These are phyloP conservation scores for Leptinotarsa juncta DNA, from an alignment of 2,888 invertebrate genomes.

Conservation along the genomic window DNA sequence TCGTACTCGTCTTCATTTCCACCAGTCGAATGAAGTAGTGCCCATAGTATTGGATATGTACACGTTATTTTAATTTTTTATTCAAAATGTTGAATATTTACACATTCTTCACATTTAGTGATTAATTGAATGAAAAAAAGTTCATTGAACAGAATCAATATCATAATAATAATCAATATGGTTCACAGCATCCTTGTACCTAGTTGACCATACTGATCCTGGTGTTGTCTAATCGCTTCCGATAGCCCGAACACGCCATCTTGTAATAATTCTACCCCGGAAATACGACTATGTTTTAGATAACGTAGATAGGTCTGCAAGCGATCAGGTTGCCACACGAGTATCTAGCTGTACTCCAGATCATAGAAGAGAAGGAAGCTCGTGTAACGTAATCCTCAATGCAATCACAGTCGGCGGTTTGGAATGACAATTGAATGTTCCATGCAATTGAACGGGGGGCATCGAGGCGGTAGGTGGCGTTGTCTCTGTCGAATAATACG, in stretches of 20 bases:
- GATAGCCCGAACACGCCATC: slow-evolving; percentile 19
- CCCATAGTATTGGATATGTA: too few species aligned
- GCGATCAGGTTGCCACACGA: slow-evolving; percentile 29
- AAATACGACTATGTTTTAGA: slow-evolving; percentile 14
- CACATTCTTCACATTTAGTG: too few species aligned
- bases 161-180: too few species aligned
- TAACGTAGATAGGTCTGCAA: slow-evolving; percentile 26
- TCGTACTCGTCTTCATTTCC: too few species aligned
- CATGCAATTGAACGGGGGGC: slow-evolving; percentile 47
- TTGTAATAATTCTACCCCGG: slow-evolving; percentile 30
- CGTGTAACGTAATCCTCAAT: slow-evolving; percentile 34
- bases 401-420: slow-evolving; percentile 43
- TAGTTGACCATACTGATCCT: background rate
- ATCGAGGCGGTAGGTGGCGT: slow-evolving; percentile 33
- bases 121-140: too few species aligned
- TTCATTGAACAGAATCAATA: too few species aligned
- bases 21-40: too few species aligned
- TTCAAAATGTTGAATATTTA: too few species aligned
- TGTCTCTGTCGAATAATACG: slow-evolving; percentile 24
- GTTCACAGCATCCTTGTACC: too few species aligned
- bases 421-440: slow-evolving; percentile 47
- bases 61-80: too few species aligned
- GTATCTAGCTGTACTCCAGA: slow-evolving; percentile 29
- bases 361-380: slow-evolving; percentile 24
- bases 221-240: background rate